Conservation (phyloP, 2,113 vertebrate species). For the Colinus virginianus region DNA sequence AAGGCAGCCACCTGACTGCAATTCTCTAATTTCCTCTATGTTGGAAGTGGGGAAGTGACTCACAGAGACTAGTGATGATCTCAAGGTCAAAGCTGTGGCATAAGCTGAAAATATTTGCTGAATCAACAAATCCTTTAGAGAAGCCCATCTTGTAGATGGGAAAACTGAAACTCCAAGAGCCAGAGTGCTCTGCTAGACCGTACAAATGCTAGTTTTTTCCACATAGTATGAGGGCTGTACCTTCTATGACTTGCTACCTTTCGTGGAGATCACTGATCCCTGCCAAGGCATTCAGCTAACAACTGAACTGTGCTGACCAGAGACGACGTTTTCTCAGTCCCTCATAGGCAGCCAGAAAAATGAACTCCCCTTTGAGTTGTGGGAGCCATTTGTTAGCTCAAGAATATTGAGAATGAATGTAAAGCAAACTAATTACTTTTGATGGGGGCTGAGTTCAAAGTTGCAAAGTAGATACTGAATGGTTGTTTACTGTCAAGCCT, state of each 20-base stretch:
- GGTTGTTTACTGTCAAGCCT: constrained; percentile 11
- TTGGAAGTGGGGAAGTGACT: not conserved
- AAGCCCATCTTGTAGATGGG: not conserved
- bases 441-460: not conserved
- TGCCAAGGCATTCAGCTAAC: not conserved
- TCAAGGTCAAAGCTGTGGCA: not conserved
- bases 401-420: not conserved
- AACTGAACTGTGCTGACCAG: not conserved
- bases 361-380: not conserved
- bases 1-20: not conserved
- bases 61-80: not conserved
- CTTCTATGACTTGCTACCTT: not conserved
- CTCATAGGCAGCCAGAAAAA: constrained; percentile 1
- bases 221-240: not conserved
- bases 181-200: not conserved
- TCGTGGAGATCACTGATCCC: not conserved
- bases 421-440: constrained; percentile 4
- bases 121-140: not conserved
- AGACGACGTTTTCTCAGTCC: not conserved
- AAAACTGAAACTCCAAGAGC: not conserved
- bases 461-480: constrained; percentile 14
- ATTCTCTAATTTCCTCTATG: not conserved
- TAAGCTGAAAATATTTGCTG: not conserved
- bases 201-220: not conserved
- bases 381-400: constrained; percentile 2